phyloP scores from a whole-genome alignment of 2,113 vertebrate genomes.

The Cyphomyrus discorhynchus region DNA sequence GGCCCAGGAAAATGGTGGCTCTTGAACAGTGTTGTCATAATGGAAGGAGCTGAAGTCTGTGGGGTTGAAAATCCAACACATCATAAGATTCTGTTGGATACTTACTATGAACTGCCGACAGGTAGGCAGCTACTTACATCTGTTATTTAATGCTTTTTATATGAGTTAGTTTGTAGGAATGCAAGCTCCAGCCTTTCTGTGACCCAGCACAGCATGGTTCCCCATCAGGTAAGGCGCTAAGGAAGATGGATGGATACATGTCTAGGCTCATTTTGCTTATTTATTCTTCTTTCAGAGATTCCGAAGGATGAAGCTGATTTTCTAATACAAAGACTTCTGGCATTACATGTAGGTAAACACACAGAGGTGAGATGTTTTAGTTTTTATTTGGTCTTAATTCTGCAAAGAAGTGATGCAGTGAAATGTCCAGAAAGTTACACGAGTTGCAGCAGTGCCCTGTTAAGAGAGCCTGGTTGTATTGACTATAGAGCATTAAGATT shows the following conservation, averaged over 20 bases:
- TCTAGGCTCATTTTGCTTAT: background rate
- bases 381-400: background rate
- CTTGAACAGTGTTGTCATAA: slow-evolving; percentile 47
- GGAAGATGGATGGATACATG: background rate
- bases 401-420: background rate
- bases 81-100: slow-evolving; percentile 49
- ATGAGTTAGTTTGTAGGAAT: background rate
- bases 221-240: background rate
- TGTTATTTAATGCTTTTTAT: background rate
- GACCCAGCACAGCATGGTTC: background rate
- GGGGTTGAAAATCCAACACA: slow-evolving; percentile 46
- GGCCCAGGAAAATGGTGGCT: slow-evolving; percentile 53
- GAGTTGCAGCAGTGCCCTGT: background rate
- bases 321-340: slow-evolving; percentile 21
- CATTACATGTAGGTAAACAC: slow-evolving; percentile 8
- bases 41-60: slow-evolving; percentile 45
- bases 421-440: background rate
- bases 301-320: slow-evolving; percentile 30
- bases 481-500: background rate
- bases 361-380: background rate
- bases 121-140: slow-evolving; percentile 34
- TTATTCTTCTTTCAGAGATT: slow-evolving; percentile 23
- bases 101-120: slow-evolving; percentile 47
- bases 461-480: background rate
- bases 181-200: background rate